Conservation (phyloP, 2,888 invertebrate species). For the Branchinecta sandiegonensis region DNA sequence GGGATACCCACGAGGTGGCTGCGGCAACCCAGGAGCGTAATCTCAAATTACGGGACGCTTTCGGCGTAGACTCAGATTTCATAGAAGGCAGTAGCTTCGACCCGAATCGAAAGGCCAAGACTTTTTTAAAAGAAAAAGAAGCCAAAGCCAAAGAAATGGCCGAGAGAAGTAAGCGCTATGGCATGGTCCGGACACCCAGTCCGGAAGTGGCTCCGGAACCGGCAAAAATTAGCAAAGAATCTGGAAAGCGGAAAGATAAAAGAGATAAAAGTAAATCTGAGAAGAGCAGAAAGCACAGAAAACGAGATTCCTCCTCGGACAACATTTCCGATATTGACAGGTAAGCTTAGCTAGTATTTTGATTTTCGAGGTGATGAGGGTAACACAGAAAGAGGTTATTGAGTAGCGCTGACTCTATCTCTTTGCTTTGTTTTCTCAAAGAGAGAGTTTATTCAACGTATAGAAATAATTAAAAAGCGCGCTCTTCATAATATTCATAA, state of each 20-base stretch:
- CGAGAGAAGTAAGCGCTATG: constrained; percentile 44
- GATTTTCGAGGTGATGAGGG: too few species aligned
- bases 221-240: constrained; percentile 21
- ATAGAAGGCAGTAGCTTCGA: constrained; percentile 87
- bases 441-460: too few species aligned
- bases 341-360: not conserved
- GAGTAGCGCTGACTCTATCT: too few species aligned
- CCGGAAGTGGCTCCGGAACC: constrained; percentile 25
- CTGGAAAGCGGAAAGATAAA: constrained; percentile 31
- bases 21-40: constrained; percentile 93
- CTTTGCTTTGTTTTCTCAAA: too few species aligned
- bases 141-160: constrained; percentile 39
- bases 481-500: too few species aligned
- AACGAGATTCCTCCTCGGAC: constrained; percentile 29
- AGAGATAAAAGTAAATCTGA: constrained; percentile 27
- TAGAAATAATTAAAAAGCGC: too few species aligned
- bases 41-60: constrained; percentile 77
- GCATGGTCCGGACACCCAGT: constrained; percentile 55
- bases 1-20: constrained; percentile 89
- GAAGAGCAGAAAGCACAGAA: constrained; percentile 36
- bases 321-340: constrained; percentile 1
- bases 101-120: constrained; percentile 51
- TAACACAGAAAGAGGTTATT: too few species aligned
- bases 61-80: constrained; percentile 84
- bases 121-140: constrained; percentile 31